Conservation (phyloP, 1,140 invertebrate species). For the Calliphora vicina region DNA sequence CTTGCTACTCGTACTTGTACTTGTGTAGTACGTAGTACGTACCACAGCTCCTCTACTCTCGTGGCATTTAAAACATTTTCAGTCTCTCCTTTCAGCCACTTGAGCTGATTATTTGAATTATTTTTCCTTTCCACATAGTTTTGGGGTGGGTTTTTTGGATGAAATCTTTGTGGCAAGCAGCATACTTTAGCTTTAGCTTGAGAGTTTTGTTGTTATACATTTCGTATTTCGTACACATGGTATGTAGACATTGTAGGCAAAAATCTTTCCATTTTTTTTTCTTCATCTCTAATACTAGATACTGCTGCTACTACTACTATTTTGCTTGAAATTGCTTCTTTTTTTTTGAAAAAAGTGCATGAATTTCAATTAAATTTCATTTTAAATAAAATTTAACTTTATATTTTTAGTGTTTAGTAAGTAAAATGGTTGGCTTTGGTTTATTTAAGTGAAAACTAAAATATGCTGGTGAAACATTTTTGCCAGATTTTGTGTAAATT, state of each 20-base stretch:
- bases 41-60: neutral
- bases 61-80: constrained; percentile 23
- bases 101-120: constrained; percentile 34
- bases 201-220: neutral
- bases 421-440: neutral
- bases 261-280: no score
- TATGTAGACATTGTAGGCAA: constrained; percentile 30
- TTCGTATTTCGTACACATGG: neutral
- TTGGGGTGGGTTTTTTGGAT: constrained; percentile 20
- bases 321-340: neutral
- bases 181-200: constrained; percentile 29
- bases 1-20: neutral
- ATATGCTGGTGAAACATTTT: neutral
- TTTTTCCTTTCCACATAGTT: constrained; percentile 28
- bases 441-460: neutral
- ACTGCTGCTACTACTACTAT: no score
- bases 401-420: neutral
- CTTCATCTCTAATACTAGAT: no score
- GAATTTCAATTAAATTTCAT: constrained; percentile 30
- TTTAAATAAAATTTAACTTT: neutral
- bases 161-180: constrained; percentile 24
- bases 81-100: constrained; percentile 30
- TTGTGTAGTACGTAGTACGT: no score
- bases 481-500: neutral
- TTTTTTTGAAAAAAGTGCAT: constrained; percentile 2